Evolutionary conservation across 2,888 invertebrate species (phyloP).

Genomic region (Meiosimyza decipiens): DNA sequence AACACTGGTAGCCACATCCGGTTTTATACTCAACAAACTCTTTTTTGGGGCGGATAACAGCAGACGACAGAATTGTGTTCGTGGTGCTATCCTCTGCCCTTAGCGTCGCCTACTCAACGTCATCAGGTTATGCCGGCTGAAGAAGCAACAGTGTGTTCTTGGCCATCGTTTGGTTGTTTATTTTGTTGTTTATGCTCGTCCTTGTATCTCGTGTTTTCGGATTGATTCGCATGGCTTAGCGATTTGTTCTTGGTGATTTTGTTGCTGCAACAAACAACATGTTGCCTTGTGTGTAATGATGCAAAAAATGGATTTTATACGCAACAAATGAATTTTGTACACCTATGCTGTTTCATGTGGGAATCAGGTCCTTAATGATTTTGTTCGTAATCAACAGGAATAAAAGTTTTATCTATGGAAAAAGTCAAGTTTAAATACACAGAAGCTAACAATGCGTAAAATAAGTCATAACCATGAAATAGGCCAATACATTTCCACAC

Average conservation of each 20-base stretch:
- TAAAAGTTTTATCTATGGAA: too few relatives aligned
- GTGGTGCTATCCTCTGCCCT: neutral
- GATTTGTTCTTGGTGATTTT: neutral
- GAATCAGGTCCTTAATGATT: too few relatives aligned
- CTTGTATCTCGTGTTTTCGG: neutral
- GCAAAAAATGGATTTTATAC: neutral
- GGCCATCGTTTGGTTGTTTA: neutral
- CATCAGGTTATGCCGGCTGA: constrained; percentile 5
- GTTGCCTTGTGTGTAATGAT: neutral
- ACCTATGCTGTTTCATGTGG: too few relatives aligned
- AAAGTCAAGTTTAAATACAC: too few relatives aligned
- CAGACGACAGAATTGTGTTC: neutral
- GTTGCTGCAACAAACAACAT: constrained; percentile 21
- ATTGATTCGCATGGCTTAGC: neutral
- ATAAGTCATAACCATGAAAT: too few relatives aligned
- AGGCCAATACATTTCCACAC: too few relatives aligned
- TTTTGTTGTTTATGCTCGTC: neutral
- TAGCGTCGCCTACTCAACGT: neutral
- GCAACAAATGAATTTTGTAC: too few relatives aligned
- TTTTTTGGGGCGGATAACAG: constrained; percentile 1
- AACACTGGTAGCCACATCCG: constrained; percentile 28
- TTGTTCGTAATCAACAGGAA: too few relatives aligned
- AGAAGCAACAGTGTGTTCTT: constrained; percentile 12
- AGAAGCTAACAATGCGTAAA: too few relatives aligned
- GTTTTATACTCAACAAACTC: constrained; percentile 30